phyloP scores from a whole-genome alignment of 2,797 vertebrate species.

The Rhadinocentrus ornatus region DNA sequence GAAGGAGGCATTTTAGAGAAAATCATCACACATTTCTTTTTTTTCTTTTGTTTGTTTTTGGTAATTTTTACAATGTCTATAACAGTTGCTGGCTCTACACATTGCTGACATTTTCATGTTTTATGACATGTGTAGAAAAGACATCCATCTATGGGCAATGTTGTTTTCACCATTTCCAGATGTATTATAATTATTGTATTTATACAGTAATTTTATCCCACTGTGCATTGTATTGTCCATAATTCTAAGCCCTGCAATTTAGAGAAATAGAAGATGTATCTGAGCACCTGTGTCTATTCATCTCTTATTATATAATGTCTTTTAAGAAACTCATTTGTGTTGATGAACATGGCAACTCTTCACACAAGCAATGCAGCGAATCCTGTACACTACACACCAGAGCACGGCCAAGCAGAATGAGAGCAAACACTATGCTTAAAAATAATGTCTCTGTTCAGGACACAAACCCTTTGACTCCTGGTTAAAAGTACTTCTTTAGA shows the following conservation, averaged over 20 bases:
- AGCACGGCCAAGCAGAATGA: too few relatives aligned
- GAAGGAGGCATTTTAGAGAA: background rate
- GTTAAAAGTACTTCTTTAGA: too few relatives aligned
- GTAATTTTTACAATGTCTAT: background rate
- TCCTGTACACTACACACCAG: too few relatives aligned
- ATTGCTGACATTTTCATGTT: background rate
- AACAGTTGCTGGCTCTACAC: background rate
- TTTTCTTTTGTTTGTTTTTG: background rate
- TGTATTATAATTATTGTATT: background rate
- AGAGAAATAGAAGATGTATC: background rate
- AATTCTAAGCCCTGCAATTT: background rate
- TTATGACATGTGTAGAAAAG: background rate
- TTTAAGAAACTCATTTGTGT: background rate
- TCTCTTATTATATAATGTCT: background rate
- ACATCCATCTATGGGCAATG: background rate
- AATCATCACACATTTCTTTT: background rate
- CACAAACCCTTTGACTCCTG: too few relatives aligned
- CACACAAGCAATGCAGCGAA: too few relatives aligned
- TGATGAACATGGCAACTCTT: too few relatives aligned
- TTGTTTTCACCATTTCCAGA: background rate
- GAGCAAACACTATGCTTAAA: too few relatives aligned
- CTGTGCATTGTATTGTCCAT: background rate
- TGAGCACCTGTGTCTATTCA: background rate
- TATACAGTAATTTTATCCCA: background rate
- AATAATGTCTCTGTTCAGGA: too few relatives aligned